phyloP scores from a whole-genome alignment of 2,797 vertebrate genomes.

The Pseudochaenichthys georgianus region DNA sequence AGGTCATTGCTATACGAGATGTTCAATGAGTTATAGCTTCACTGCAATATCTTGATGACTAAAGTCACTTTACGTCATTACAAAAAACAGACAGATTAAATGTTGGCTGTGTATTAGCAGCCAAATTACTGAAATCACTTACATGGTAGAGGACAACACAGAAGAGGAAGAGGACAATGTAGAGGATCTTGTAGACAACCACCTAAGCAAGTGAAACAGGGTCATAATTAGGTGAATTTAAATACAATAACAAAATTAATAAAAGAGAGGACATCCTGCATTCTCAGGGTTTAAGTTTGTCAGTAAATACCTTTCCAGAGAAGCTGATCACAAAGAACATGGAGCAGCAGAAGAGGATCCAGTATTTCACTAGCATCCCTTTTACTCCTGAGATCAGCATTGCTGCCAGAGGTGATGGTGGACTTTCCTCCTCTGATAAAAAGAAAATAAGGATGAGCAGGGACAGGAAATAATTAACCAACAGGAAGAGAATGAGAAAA shows the following conservation, averaged over 20 bases:
- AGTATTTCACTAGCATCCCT: conserved; percentile 82
- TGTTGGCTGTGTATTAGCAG: background rate
- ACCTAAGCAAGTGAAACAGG: conserved; percentile 61
- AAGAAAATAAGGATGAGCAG: background rate
- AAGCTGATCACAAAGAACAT: conserved; percentile 88
- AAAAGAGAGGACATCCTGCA: background rate
- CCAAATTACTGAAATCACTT: background rate
- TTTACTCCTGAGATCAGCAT: conserved; percentile 80
- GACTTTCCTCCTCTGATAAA: conserved; percentile 69
- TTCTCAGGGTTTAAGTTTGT: background rate
- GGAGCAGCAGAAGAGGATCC: conserved; percentile 86
- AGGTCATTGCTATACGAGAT: background rate
- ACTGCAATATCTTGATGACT: background rate
- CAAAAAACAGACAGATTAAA: background rate
- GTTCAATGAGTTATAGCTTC: background rate
- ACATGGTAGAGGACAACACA: conserved; percentile 81
- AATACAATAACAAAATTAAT: background rate
- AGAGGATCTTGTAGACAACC: conserved; percentile 84
- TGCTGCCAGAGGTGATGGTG: conserved; percentile 70
- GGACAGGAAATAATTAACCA: background rate
- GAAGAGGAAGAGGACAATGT: conserved; percentile 82
- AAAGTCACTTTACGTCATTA: background rate
- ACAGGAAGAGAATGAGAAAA: background rate
- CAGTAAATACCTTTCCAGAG: conserved; percentile 75
- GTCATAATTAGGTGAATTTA: background rate